Base-by-base conservation (phyloP, 2,888 invertebrate genomes). In the Sarcophaga carnaria region DNA sequence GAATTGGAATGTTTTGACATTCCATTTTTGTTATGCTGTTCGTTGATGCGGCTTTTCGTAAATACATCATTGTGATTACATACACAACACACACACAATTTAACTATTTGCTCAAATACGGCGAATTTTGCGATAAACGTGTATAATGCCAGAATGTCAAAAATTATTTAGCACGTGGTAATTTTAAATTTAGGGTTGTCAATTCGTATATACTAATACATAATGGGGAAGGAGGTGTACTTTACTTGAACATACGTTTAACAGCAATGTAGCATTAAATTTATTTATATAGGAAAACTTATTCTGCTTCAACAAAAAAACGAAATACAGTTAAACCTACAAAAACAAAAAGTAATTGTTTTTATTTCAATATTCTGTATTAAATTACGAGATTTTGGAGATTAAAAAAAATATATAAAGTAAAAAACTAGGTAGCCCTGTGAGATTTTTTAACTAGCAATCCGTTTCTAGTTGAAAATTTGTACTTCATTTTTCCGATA, bases 1-100 rank as follows among this genome's bases (percentile, higher is more conserved):
- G 64, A 83, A 70, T 69, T 71, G 49, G 63, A 81, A 69, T 87
- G 82, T 84, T 89, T 88, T 87, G 86, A 87, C 83, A 75, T 87
- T 83, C n/a, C 60, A 17, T 59, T 66, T 86, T 80, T 59, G 59
- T 77, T 70, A 22, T 59, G n/a, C 37, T 47, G 22, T 85, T 75
- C 77, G 67, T 37, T 69, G 10, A 80, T 77, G 83, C 86, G 86
- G 86, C 80, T 86, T 86, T 84, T 54, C 75, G 59, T 45, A 37
- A 37, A 37, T 37, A 81, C 78, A 54, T 80, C 76, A 37, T 37
- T 37, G 37, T 37, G 37, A 37, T 37, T 37, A 76, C 69, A 69
- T 37, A 22, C 45, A 22, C n/a, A 45, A 12, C 59, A 80, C 25
- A 60, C 25, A 74, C 25, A 74, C 59, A 63, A 71, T 37, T 67